Evolutionary conservation across 2,113 vertebrate species (phyloP), one percentile per base, ranked within the genome.

Genomic region (Crotalus viridis): DNA sequence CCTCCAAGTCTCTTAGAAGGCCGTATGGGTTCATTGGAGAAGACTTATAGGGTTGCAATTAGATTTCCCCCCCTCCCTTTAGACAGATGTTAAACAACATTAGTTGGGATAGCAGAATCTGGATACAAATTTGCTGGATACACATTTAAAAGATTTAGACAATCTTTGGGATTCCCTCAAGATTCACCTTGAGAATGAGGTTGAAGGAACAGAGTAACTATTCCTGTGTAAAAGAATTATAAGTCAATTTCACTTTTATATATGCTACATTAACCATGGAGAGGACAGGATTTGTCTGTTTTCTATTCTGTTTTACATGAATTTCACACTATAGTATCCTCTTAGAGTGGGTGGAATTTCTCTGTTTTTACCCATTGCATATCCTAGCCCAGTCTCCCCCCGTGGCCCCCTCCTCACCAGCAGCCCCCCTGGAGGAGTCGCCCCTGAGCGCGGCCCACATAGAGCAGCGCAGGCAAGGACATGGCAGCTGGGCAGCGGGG

Each of bases 391-490:
- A 1, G 0, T 1, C 48, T 51, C 48, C 48, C 8, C 48, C 8
- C 8, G 48, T 1, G 48, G 48, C 48, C 48, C 48, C 48, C 48
- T 51, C 48, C 48, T 51, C 48, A 51, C 8, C 48, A 51, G 48
- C 48, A 51, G 48, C 48, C 48, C 1, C 48, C 48, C 48, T 8
- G 1, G 0, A 51, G 48, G 48, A 51, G 48, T 48, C 6, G 1
- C 8, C 48, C 48, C 48, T 7, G 7, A 48, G 48, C 1, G 7
- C 48, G 0, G 48, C 48, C 48, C 48, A 1, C 0, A 1, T 1
- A 7, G 48, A 51, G 48, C 48, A 51, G 48, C 8, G 8, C 48
- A 51, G 8, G 48, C 48, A 51, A 51, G 48, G 8, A 51, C 6
- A 8, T 51, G 48, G 48, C 48, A 51, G 1, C 48, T 1, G 48